Evolutionary conservation across 1,140 invertebrate genomes (phyloP).

Genomic region (Potamilus streckersoni): DNA sequence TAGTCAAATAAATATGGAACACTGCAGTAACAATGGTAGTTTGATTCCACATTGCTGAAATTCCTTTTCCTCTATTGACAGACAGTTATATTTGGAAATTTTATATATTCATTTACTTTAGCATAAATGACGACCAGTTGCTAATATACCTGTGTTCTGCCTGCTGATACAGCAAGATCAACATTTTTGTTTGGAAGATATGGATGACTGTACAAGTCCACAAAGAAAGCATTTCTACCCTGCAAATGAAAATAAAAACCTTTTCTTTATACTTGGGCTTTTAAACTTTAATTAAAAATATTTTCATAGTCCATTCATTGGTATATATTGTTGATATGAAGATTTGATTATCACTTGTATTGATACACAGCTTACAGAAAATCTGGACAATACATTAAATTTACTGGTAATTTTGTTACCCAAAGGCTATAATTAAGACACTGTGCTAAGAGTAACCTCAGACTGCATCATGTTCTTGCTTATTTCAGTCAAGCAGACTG

Average conservation of each 20-base stretch:
- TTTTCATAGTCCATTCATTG: background rate
- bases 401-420: no score
- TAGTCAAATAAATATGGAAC: no score
- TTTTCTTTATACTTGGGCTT: background rate
- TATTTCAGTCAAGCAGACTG: no score
- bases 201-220: conserved; percentile 66
- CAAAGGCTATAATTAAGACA: no score
- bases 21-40: background rate
- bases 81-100: background rate
- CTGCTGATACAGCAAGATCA: conserved; percentile 57
- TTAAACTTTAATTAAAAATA: background rate
- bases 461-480: no score
- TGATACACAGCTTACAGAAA: no score
- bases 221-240: conserved; percentile 68
- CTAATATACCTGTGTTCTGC: conserved; percentile 51
- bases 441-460: no score
- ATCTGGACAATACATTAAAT: no score
- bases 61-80: background rate
- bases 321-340: background rate
- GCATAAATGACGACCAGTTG: background rate
- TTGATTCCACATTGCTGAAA: background rate
- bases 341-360: no score
- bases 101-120: background rate
- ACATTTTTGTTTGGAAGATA: conserved; percentile 62
- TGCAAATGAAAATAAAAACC: conserved; percentile 47